These are phyloP conservation scores for Myodes glareolus DNA, from an alignment of 2,113 vertebrate species.

Conservation along the genomic window DNA sequence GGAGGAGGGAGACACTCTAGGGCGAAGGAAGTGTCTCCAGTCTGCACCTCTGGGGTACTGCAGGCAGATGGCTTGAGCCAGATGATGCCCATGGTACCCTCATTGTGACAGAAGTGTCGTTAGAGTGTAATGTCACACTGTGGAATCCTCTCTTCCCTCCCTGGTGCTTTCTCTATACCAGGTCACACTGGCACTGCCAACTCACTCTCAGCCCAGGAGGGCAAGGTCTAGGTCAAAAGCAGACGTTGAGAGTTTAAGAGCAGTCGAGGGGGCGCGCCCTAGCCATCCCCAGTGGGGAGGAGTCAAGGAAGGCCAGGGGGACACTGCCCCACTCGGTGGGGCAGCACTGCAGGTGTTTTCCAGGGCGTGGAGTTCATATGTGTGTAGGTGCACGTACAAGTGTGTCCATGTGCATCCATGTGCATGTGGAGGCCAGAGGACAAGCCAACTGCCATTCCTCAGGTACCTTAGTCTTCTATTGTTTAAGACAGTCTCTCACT, in stretches of 20 bases:
- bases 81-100: not conserved
- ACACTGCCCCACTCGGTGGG: not conserved
- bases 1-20: fast-evolving
- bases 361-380: not conserved
- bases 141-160: not conserved
- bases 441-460: not conserved
- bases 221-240: not conserved
- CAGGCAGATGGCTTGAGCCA: not conserved
- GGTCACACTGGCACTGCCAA: not conserved
- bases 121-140: not conserved
- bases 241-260: not conserved
- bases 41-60: not conserved
- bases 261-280: not conserved
- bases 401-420: not conserved
- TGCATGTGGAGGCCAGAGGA: not conserved
- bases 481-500: not conserved
- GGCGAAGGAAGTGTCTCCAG: not conserved
- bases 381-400: not conserved
- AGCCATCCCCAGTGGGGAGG: fast-evolving
- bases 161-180: not conserved
- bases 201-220: not conserved
- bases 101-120: not conserved
- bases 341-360: not conserved
- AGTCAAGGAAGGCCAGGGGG: not conserved
- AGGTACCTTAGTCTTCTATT: not conserved